Evolutionary conservation across 1,140 invertebrate species (phyloP).

Genomic region (Periplaneta americana): DNA sequence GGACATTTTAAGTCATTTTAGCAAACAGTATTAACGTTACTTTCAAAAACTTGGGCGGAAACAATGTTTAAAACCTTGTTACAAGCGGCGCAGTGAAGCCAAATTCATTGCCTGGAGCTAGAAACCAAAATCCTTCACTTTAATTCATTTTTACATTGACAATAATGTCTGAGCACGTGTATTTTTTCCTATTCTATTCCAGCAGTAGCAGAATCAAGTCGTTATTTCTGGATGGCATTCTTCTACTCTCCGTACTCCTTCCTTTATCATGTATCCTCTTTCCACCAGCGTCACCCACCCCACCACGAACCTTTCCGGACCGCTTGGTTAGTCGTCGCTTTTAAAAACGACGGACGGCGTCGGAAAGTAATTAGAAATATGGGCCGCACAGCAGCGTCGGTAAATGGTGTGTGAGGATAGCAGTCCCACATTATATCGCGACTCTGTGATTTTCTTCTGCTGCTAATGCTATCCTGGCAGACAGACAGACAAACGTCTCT

Average conservation of each 20-base stretch:
- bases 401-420: conserved; percentile 15
- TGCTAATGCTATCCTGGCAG: not conserved
- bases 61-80: too few relatives aligned
- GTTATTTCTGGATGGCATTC: conserved; percentile 11
- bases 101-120: too few relatives aligned
- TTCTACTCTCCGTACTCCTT: not conserved
- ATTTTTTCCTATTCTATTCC: not conserved
- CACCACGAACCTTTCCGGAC: conserved; percentile 5
- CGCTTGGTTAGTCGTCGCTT: conserved; percentile 12
- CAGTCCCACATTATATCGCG: not conserved
- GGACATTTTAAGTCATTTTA: too few relatives aligned
- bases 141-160: not conserved
- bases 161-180: not conserved
- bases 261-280: not conserved
- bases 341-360: conserved; percentile 15
- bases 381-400: conserved; percentile 6
- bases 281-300: not conserved
- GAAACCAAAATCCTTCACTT: too few relatives aligned
- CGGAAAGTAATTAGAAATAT: conserved; percentile 18
- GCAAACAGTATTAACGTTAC: too few relatives aligned
- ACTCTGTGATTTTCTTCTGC: not conserved
- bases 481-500: not conserved
- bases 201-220: conserved; percentile 8
- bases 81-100: too few relatives aligned
- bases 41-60: too few relatives aligned